A percentile compares a stretch with the other conserved stretches of the same genome.
These are phyloP conservation scores for Ormyrus rosae DNA, from an alignment of 2,888 invertebrate species.

Conservation along the genomic window DNA sequence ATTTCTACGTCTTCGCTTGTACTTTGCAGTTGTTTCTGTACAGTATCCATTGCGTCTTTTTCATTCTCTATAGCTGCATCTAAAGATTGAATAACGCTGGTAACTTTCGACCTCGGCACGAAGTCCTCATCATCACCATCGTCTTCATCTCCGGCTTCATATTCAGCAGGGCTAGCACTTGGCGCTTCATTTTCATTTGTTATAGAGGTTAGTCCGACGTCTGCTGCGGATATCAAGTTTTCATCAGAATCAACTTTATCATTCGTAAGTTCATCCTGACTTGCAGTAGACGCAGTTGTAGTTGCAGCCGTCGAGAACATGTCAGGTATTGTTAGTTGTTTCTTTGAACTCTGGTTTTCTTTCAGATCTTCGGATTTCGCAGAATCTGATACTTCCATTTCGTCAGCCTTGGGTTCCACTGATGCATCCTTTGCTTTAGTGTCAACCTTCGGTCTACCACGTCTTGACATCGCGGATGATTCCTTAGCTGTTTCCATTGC, in stretches of 20 bases:
- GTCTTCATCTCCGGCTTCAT: slow-evolving; percentile 74
- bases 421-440: slow-evolving; percentile 36
- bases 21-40: slow-evolving; percentile 15
- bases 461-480: slow-evolving; percentile 62
- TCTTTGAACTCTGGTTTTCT: slow-evolving; percentile 54
- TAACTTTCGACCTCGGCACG: slow-evolving; percentile 61
- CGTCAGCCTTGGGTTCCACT: slow-evolving; percentile 54
- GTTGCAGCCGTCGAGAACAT: slow-evolving; percentile 58
- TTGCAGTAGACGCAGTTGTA: not conserved
- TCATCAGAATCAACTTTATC: slow-evolving; percentile 20
- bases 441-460: slow-evolving; percentile 64
- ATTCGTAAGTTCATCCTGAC: slow-evolving; percentile 24
- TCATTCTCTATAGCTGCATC: slow-evolving; percentile 58
- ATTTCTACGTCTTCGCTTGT: slow-evolving; percentile 65
- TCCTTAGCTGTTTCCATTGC: slow-evolving; percentile 58
- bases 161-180: slow-evolving; percentile 71
- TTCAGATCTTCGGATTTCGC: slow-evolving; percentile 45
- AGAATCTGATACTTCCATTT: not conserved
- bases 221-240: not conserved
- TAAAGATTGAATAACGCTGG: slow-evolving; percentile 59
- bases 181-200: slow-evolving; percentile 46
- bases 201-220: not conserved
- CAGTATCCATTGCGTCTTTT: slow-evolving; percentile 54
- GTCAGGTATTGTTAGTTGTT: slow-evolving; percentile 68
- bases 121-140: slow-evolving; percentile 73